Evolutionary conservation across 2,797 vertebrate genomes (phyloP), one percentile per base, ranked within the genome.

Genomic region (Chloroceryle inda): DNA sequence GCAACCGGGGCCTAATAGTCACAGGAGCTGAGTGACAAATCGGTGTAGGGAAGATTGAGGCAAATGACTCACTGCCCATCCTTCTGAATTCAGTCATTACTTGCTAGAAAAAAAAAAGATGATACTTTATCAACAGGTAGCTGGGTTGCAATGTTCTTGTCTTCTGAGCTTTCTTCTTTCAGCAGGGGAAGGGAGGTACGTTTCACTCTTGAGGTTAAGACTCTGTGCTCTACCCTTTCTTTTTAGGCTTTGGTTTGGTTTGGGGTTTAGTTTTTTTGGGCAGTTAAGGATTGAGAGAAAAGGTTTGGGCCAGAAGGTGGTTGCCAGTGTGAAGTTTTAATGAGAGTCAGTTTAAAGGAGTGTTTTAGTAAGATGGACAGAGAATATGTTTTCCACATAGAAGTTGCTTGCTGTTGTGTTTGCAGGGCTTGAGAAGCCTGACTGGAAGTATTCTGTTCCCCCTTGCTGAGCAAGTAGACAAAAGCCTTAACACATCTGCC

Each of bases 21-120:
- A 35, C 19, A 66, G 37, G 29, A 90, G 21, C 58, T 45, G 69
- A 81, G 50, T 84, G 84, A 78, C 80, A 92, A 52, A 61, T 31
- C 4, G 16, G 10, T 45, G 12, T 10, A 23, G 9, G 15, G 35
- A 50, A 68, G 72, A 20, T 3, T 71, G 44, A 81, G n/a, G 73
- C 47, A 69, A 47, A 3, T 94, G 94, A 93, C 53, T 96, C 76
- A 85, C 24, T 85, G 83, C 79, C 89, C 59, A 50, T 53, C 68
- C 75, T 92, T 85, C 47, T 74, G 37, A 76, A 85, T 86, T 85
- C 38, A 21, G 23, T 76, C 45, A n/a, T 33, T 59, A 35, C 67
- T 88, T 84, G 42, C 33, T 49, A 68, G 63, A 68, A 86, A 45
- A 13, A 53, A n/a, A 71, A 82, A 77, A 35, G 5, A 45, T 64